Percentiles rank a stretch among this genome's conserved stretches.
These are phyloP conservation scores for Zelostemma sp. DNA, from an alignment of 1,140 invertebrate genomes.

Conservation along the genomic window DNA sequence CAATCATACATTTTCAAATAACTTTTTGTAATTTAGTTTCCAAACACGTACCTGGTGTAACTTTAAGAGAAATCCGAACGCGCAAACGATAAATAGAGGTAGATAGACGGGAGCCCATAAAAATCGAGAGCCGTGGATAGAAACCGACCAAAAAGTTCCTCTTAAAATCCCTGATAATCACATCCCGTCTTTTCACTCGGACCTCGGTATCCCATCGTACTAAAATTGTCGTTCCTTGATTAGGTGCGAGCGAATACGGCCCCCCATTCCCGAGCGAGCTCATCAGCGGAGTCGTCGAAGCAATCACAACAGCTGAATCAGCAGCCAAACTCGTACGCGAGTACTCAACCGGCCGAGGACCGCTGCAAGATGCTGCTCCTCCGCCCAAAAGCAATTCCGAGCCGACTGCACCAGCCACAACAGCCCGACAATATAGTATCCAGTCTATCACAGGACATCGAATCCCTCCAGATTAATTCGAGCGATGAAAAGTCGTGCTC, in stretches of 20 bases:
- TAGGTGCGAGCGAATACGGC: constrained; percentile 53
- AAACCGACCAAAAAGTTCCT: no score
- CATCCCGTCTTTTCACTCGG: no score
- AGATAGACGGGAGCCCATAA: no score
- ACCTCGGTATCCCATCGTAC: no score
- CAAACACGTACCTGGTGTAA: no score
- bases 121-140: no score
- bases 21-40: no score
- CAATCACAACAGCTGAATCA: constrained; percentile 44
- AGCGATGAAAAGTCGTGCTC: constrained; percentile 69
- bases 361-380: constrained; percentile 62
- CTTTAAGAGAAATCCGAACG: no score
- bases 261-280: constrained; percentile 56
- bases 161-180: no score
- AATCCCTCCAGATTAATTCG: constrained; percentile 75
- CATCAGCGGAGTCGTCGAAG: constrained; percentile 60
- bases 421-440: constrained; percentile 67
- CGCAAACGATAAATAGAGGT: no score
- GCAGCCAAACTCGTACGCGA: constrained; percentile 39
- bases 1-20: no score
- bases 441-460: constrained; percentile 73
- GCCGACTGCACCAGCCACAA: constrained; percentile 70
- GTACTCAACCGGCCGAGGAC: constrained; percentile 54
- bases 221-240: constrained; percentile 12
- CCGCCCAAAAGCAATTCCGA: constrained; percentile 73